phyloP scores from a whole-genome alignment of 2,888 invertebrate species.

The Patella ulyssiponensis region DNA sequence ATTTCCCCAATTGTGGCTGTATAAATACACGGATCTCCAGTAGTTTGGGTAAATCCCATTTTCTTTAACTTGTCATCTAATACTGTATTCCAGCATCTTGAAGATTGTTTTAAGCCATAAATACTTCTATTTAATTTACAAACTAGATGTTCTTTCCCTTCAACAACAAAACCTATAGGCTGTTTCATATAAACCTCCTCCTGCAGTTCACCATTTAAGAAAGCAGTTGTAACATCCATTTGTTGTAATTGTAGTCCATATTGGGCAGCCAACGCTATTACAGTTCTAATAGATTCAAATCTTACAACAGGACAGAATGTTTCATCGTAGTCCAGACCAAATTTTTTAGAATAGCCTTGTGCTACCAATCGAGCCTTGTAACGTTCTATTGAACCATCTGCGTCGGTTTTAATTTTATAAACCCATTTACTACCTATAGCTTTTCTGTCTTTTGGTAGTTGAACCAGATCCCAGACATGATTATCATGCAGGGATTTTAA shows the following conservation, averaged over 20 bases:
- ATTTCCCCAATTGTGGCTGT: no score
- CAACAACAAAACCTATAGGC: conserved; percentile 36
- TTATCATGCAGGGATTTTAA: conserved; percentile 23
- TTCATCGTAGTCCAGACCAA: conserved; percentile 45
- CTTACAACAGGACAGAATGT: conserved; percentile 46
- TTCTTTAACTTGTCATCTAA: no score
- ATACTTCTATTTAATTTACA: not conserved
- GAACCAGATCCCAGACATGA: conserved; percentile 18
- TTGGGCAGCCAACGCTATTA: conserved; percentile 38
- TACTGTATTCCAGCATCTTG: no score
- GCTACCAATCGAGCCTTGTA: conserved; percentile 48
- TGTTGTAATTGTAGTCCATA: no score
- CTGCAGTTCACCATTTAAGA: conserved; percentile 39
- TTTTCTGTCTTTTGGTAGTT: conserved; percentile 17
- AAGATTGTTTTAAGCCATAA: no score
- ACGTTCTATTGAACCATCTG: conserved; percentile 35
- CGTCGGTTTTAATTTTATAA: conserved; percentile 37
- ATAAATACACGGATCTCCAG: no score
- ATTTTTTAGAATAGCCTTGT: conserved; percentile 41
- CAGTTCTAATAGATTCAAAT: conserved; percentile 35
- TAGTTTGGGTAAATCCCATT: no score
- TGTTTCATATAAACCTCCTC: conserved; percentile 48
- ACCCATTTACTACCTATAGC: conserved; percentile 21
- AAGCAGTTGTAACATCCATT: conserved; percentile 45
- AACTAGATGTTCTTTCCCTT: not conserved